These are phyloP conservation scores for Drosophila insularis DNA, from an alignment of 1,140 invertebrate genomes.

Conservation along the genomic window DNA sequence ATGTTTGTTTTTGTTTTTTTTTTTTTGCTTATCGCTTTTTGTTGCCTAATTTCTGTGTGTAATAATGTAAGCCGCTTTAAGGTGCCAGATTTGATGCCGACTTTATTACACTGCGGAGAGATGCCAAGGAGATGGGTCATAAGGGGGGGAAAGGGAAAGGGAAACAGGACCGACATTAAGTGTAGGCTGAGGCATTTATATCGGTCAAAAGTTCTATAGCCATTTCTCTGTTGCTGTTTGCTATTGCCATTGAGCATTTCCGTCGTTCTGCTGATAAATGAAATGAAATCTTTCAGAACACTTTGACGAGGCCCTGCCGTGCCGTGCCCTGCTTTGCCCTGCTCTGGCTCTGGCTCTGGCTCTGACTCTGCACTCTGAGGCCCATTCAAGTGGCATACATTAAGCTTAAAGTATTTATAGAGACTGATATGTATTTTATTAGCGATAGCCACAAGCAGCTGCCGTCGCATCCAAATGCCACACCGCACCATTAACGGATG, in stretches of 20 bases:
- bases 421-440: constrained; percentile 54
- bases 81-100: constrained; percentile 50
- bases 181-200: constrained; percentile 17
- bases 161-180: constrained; percentile 2
- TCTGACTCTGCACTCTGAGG: constrained; percentile 1
- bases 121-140: neutral
- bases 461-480: neutral
- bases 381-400: constrained; percentile 54
- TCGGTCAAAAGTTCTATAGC: constrained; percentile 51
- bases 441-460: constrained; percentile 38
- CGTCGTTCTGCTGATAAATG: constrained; percentile 44
- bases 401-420: constrained; percentile 44
- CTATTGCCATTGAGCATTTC: constrained; percentile 44
- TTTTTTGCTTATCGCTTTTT: constrained; percentile 29
- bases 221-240: neutral
- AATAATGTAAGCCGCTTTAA: constrained; percentile 50
- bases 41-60: constrained; percentile 51
- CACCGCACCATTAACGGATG: neutral
- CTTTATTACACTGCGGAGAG: constrained; percentile 9
- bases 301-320: neutral
- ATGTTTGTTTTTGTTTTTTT: constrained; percentile 1
- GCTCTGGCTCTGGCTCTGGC: neutral
- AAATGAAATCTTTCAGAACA: constrained; percentile 51
- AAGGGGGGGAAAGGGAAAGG: neutral
- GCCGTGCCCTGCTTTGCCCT: neutral